A percentile compares a stretch with the other conserved stretches of the same genome.
Conservation (phyloP, 2,888 invertebrate species). For the Plagodis pulveraria region DNA sequence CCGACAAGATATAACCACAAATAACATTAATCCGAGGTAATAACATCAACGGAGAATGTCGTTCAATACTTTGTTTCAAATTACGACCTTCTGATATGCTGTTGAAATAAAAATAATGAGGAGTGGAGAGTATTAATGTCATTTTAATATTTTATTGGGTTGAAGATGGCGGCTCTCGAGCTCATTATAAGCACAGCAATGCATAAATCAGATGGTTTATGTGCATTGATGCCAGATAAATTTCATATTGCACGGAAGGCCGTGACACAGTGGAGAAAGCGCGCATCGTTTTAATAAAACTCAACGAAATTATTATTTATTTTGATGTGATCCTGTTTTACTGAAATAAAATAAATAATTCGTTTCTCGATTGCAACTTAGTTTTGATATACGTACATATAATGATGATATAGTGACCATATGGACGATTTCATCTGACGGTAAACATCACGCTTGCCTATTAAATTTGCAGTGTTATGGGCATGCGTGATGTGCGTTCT, state of each 20-base stretch:
- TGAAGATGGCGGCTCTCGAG: slow-evolving; percentile 61
- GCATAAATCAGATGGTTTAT: slow-evolving; percentile 73
- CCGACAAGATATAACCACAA: slow-evolving; percentile 25
- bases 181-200: slow-evolving; percentile 63
- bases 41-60: slow-evolving; percentile 31
- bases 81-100: slow-evolving; percentile 53
- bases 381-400: too few relatives aligned
- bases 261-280: slow-evolving; percentile 44
- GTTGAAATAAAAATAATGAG: slow-evolving; percentile 58
- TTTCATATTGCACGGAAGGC: slow-evolving; percentile 46
- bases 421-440: too few relatives aligned
- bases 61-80: slow-evolving; percentile 45
- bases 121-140: slow-evolving; percentile 61
- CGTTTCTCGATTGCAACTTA: too few relatives aligned
- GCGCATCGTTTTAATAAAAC: slow-evolving; percentile 34
- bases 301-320: slow-evolving; percentile 22
- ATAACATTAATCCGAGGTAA: slow-evolving; percentile 30
- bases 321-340: too few relatives aligned
- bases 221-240: slow-evolving; percentile 68
- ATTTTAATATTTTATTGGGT: slow-evolving; percentile 71
- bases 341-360: too few relatives aligned
- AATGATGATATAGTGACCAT: too few relatives aligned
- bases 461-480: too few relatives aligned
- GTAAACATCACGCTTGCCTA: too few relatives aligned
- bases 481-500: too few relatives aligned